Evolutionary conservation across 2,797 vertebrate genomes (phyloP), one percentile per base, ranked within the genome.

Genomic region (Enteromius treurensis): DNA sequence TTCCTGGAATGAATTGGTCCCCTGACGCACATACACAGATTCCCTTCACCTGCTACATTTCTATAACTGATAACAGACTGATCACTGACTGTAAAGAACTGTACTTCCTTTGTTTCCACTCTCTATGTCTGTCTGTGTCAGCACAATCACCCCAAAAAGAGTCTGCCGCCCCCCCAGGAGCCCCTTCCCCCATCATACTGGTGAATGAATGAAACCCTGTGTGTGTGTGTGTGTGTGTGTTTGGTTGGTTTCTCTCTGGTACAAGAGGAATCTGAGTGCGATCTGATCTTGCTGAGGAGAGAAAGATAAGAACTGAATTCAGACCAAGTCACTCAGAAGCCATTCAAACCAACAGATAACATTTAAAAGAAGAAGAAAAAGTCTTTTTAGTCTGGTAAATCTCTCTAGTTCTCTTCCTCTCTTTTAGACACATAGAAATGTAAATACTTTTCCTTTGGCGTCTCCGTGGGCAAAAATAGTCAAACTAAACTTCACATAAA

Each of bases 151-250:
- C 64, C 84, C 69, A 40, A 75, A 70, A 81, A 47, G 47, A 74
- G n/a, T 82, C 40, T 40, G 34, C 45, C 3, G 1, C 23, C 40
- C 45, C 42, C 60, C 17, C 47, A n/a, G 10, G 7, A 80, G 32
- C 37, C 77, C 49, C 80, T 84, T 77, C 80, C 55, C 83, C 73
- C 78, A 51, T 58, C 45, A 64, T n/a, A 79, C 10, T 42, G 67
- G 73, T 40, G 32, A 19, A 86, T 83, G 83, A 86, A 87, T 88
- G 45, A 79, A 55, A 8, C 26, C 62, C 67, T 88, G 64, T 88
- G 75, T 71, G 78, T 37, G 74, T 60, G 75, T 64, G 42, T 88
- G 64, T 88, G 75, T 71, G 78, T 37, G 74, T 60, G 75, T 64
- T 51, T 51, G 64, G 51, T 34, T 64, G 29, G 42, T 64, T 64